Evolutionary conservation across 2,113 vertebrate species (phyloP).

Genomic region (Puma concolor): DNA sequence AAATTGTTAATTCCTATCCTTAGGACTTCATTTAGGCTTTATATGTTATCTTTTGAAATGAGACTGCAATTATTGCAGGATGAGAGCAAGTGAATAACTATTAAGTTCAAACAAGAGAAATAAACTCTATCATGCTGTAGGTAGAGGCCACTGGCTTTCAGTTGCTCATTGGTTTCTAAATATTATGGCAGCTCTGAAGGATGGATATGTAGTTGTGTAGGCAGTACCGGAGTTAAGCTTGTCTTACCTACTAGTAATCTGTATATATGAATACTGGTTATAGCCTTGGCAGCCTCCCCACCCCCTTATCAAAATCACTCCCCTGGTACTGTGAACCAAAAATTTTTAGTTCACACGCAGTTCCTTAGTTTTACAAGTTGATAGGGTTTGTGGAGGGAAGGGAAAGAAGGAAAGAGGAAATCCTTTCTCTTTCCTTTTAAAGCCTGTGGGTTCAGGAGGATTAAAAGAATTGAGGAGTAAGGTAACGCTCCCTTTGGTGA

Average conservation of each 20-base stretch:
- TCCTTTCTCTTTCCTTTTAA: neutral
- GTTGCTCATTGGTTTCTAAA: neutral
- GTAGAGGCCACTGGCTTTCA: neutral
- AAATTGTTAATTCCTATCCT: neutral
- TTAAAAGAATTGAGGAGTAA: neutral
- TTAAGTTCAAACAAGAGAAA: neutral
- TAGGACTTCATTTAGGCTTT: neutral
- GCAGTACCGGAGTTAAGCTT: neutral
- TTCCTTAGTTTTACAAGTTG: neutral
- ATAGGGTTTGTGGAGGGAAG: neutral
- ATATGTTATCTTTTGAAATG: neutral
- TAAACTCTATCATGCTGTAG: neutral
- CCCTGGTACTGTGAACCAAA: neutral
- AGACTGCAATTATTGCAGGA: neutral
- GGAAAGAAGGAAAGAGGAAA: neutral
- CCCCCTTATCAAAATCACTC: neutral
- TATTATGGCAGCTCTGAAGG: neutral
- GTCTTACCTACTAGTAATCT: neutral
- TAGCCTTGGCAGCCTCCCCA: neutral
- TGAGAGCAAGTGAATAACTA: neutral
- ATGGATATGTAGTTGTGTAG: neutral
- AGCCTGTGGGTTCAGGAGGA: neutral
- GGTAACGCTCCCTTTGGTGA: neutral
- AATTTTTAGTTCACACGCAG: neutral
- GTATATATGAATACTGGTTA: neutral